Percentiles rank a stretch among this genome's conserved stretches.
phyloP scores from a whole-genome alignment of 2,797 vertebrate genomes.

The Crocodylus rhombifer region DNA sequence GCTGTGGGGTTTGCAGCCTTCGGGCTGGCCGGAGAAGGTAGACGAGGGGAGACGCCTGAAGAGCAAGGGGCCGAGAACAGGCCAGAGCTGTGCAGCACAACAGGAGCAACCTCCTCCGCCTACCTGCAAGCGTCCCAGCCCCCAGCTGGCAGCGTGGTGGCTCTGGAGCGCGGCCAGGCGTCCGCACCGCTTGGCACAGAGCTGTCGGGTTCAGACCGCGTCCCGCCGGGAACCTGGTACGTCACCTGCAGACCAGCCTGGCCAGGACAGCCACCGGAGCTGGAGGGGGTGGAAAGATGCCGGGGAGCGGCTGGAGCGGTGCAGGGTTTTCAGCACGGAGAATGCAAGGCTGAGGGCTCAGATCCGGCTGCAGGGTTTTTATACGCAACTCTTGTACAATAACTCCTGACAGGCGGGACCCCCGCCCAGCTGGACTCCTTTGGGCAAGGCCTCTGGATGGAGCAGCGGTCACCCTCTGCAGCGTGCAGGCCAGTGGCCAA shows the following conservation, averaged over 20 bases:
- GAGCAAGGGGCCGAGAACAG: too few species aligned
- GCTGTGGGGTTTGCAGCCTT: too few species aligned
- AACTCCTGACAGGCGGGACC: constrained; percentile 69
- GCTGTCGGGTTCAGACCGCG: too few species aligned
- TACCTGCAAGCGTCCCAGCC: too few species aligned
- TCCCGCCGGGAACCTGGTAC: too few species aligned
- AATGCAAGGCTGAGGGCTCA: constrained; percentile 49
- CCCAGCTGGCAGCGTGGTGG: too few species aligned
- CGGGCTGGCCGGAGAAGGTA: background rate
- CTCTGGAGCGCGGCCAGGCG: background rate
- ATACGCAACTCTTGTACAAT: constrained; percentile 44
- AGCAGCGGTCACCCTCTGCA: constrained; percentile 40
- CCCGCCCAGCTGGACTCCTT: constrained; percentile 39
- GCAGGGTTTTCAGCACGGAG: constrained; percentile 29
- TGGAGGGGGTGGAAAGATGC: background rate
- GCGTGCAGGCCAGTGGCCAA: constrained; percentile 66
- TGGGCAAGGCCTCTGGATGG: constrained; percentile 16
- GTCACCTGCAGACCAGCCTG: too few species aligned
- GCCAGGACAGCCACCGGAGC: background rate
- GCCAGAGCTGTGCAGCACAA: too few species aligned
- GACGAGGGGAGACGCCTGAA: too few species aligned
- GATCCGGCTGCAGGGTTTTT: constrained; percentile 46
- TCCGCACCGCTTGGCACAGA: too few species aligned
- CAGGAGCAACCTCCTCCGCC: too few species aligned
- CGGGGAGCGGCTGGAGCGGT: background rate